Evolutionary conservation across 2,888 invertebrate species (phyloP).

Genomic region (Drosophila gaucha): DNA sequence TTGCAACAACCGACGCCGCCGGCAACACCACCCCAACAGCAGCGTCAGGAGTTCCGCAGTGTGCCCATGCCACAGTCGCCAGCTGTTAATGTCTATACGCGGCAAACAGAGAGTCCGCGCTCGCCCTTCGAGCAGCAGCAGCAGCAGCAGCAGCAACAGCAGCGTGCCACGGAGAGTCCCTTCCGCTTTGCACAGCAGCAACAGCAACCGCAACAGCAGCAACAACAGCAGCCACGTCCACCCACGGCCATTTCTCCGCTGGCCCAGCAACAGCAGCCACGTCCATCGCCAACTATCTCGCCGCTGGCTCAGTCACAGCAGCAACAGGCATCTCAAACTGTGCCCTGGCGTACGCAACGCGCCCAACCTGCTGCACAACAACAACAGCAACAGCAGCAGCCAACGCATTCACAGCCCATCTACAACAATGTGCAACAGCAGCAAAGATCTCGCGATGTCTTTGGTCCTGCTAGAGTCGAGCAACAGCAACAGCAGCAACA

Average conservation of each 20-base stretch:
- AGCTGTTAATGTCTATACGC: conserved; percentile 75
- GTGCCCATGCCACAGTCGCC: conserved; percentile 81
- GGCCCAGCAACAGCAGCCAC: conserved; percentile 55
- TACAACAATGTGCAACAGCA: conserved; percentile 79
- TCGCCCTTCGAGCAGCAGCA: conserved; percentile 63
- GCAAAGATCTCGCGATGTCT: conserved; percentile 78
- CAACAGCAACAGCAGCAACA: conserved; percentile 72
- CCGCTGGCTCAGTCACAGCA: conserved; percentile 69
- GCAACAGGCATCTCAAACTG: conserved; percentile 61
- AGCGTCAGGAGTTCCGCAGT: conserved; percentile 77
- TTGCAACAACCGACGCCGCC: conserved; percentile 61
- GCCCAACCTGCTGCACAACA: conserved; percentile 59
- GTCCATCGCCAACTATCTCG: conserved; percentile 56
- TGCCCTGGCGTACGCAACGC: conserved; percentile 83
- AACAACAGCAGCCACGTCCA: conserved; percentile 59
- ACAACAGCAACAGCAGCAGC: conserved; percentile 57
- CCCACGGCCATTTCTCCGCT: conserved; percentile 65
- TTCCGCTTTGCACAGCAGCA: conserved; percentile 62
- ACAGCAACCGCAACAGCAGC: conserved; percentile 51
- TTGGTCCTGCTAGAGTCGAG: conserved; percentile 69
- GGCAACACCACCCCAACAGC: conserved; percentile 66
- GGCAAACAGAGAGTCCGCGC: conserved; percentile 78
- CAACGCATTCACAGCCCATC: conserved; percentile 76
- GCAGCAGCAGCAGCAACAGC: conserved; percentile 58
- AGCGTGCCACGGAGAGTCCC: conserved; percentile 66